Percentiles rank a stretch among this genome's conserved stretches.
phyloP scores from a whole-genome alignment of 2,113 vertebrate species.

The Hyperopisus bebe region DNA sequence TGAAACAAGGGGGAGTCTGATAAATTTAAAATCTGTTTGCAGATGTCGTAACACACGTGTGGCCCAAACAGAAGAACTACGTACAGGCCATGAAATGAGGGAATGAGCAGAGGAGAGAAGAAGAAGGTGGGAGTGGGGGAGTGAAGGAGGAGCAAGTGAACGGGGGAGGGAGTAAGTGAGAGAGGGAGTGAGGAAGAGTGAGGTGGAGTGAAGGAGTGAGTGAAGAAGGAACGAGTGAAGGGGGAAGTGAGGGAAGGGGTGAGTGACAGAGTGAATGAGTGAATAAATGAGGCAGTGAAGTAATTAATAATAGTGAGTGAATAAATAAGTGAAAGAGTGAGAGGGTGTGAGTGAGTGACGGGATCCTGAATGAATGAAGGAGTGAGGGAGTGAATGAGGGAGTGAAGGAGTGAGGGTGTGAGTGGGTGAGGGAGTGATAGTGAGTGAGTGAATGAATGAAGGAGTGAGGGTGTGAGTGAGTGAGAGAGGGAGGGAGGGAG shows the following conservation, averaged over 20 bases:
- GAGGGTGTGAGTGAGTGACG: background rate
- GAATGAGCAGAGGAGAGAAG: background rate
- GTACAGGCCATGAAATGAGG: background rate
- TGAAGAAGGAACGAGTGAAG: background rate
- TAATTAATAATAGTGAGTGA: no score
- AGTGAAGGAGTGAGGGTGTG: background rate
- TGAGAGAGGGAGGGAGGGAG: background rate
- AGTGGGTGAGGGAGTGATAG: background rate
- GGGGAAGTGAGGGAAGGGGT: background rate
- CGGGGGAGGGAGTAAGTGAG: background rate
- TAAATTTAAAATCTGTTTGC: background rate
- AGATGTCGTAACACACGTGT: background rate
- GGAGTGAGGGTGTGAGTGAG: background rate
- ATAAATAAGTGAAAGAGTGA: background rate
- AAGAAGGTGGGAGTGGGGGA: background rate
- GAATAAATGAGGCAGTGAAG: background rate
- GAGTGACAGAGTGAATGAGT: background rate
- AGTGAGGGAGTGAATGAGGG: background rate
- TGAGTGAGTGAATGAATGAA: background rate
- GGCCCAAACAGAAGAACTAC: background rate
- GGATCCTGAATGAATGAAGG: background rate
- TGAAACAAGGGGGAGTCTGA: background rate
- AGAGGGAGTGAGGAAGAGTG: background rate
- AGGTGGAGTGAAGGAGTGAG: no score
- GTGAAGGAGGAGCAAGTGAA: background rate